phyloP scores from a whole-genome alignment of 2,113 vertebrate species.

The Upupa epops region DNA sequence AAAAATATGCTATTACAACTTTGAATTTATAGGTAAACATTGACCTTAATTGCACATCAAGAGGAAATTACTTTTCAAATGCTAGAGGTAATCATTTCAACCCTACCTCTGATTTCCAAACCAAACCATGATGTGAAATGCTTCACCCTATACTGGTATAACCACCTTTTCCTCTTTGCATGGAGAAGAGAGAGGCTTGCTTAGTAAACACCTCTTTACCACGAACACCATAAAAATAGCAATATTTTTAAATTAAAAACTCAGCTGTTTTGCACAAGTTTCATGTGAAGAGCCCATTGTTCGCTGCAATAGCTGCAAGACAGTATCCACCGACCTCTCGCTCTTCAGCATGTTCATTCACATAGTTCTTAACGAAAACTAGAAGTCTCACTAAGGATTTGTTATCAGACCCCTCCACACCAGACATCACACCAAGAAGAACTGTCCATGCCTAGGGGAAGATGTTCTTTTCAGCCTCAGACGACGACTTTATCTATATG shows the following conservation, averaged over 20 bases:
- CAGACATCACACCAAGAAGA: neutral
- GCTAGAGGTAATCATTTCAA: slow-evolving; percentile 7
- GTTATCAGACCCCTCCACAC: neutral
- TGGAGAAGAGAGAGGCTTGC: neutral
- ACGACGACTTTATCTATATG: neutral
- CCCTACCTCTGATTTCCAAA: slow-evolving; percentile 24
- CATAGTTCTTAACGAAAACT: neutral
- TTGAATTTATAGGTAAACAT: slow-evolving; percentile 42
- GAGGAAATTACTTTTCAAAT: slow-evolving; percentile 63
- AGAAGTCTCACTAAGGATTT: neutral
- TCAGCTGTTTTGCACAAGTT: neutral
- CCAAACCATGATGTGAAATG: neutral
- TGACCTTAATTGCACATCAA: slow-evolving; percentile 39
- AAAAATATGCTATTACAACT: slow-evolving; percentile 41
- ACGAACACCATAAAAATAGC: neutral
- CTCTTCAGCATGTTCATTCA: neutral
- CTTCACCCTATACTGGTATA: neutral
- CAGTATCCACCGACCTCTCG: fast-evolving
- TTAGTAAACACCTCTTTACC: neutral
- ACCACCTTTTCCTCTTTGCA: neutral
- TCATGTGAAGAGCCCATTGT: neutral
- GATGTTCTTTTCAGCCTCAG: neutral
- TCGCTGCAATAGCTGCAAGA: neutral
- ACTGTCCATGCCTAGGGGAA: neutral
- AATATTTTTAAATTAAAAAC: neutral